Conservation (phyloP, 1,140 invertebrate species). For the Hestina assimilis region DNA sequence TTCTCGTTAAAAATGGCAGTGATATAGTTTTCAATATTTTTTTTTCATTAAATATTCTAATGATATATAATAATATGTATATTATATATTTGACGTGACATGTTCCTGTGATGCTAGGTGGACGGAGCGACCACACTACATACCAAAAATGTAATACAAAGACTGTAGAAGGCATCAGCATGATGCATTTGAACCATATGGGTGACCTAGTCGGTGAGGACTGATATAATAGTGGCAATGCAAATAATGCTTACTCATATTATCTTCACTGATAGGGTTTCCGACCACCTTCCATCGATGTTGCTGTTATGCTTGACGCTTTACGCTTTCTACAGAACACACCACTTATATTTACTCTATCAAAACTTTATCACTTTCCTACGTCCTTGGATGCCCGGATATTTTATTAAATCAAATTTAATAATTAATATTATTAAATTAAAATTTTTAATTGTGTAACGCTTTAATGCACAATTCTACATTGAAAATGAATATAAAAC, state of each 20-base stretch:
- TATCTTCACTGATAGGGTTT: slow-evolving; percentile 54
- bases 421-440: too few species aligned
- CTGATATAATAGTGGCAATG: slow-evolving; percentile 34
- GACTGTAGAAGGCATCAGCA: slow-evolving; percentile 54
- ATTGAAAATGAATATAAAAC: too few species aligned
- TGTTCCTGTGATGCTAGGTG: slow-evolving; percentile 69
- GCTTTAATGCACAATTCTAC: too few species aligned
- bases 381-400: too few species aligned
- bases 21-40: too few species aligned
- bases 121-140: slow-evolving; percentile 58
- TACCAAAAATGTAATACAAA: slow-evolving; percentile 45
- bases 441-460: too few species aligned
- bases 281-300: slow-evolving; percentile 70
- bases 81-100: slow-evolving; percentile 3
- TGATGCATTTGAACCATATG: slow-evolving; percentile 72
- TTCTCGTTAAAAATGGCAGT: too few species aligned
- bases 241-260: slow-evolving; percentile 49
- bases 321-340: slow-evolving; percentile 16
- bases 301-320: slow-evolving; percentile 45
- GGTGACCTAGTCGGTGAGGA: slow-evolving; percentile 74
- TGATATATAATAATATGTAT: too few species aligned
- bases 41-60: too few species aligned
- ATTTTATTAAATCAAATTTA: too few species aligned
- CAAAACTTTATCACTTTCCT: too few species aligned
- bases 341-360: slow-evolving; percentile 4